phyloP scores from a whole-genome alignment of 92 coral and sea anemone genomes.

The Bergia puertoricense region DNA sequence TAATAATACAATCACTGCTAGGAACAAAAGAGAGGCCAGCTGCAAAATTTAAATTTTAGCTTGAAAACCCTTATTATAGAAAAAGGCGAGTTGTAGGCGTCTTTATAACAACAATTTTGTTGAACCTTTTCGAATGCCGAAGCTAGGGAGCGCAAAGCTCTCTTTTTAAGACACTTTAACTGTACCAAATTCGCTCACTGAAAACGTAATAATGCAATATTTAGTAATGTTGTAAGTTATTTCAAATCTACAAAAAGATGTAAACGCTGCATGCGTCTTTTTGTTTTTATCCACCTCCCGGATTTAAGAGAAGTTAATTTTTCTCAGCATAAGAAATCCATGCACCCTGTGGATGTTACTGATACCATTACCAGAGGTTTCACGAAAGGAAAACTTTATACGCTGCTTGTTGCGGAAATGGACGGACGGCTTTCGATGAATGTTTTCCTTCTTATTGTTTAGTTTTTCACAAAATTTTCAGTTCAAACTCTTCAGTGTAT shows the following conservation, averaged over 20 bases:
- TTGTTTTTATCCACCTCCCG: constrained; percentile 27
- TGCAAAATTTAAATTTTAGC: constrained; percentile 86
- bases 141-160: background rate
- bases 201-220: background rate
- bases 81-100: constrained; percentile 49
- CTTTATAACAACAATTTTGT: constrained; percentile 20
- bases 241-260: constrained; percentile 17
- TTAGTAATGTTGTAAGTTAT: background rate
- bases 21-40: constrained; percentile 78
- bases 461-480: constrained; percentile 9
- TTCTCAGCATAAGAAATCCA: background rate
- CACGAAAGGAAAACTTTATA: constrained; percentile 6
- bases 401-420: background rate
- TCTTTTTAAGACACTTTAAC: background rate
- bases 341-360: background rate
- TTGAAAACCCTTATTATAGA: constrained; percentile 50
- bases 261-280: constrained; percentile 32
- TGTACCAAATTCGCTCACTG: background rate
- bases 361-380: no score
- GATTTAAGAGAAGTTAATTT: constrained; percentile 31
- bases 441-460: background rate
- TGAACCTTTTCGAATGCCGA: background rate
- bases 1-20: constrained; percentile 82
- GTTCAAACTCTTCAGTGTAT: constrained; percentile 1
- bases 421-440: background rate